Percentiles rank a stretch among this genome's conserved stretches.
phyloP scores from a whole-genome alignment of 2,888 invertebrate genomes.

The Agrochola litura region DNA sequence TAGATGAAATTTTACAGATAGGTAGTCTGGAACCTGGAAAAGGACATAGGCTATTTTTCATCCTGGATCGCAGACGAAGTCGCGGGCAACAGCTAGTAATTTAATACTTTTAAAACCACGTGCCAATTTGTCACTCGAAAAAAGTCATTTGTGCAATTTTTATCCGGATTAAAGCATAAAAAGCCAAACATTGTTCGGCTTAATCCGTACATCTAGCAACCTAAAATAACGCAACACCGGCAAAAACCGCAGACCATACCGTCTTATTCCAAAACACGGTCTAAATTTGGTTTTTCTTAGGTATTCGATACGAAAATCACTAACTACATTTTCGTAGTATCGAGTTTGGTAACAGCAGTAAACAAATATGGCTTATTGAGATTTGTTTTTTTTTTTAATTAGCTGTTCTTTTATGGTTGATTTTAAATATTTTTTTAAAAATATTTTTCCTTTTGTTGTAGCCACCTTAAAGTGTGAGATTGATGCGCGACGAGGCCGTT shows the following conservation, averaged over 20 bases:
- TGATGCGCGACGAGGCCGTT: no score
- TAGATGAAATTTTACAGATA: not conserved
- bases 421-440: no score
- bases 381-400: no score
- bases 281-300: not conserved
- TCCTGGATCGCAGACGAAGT: not conserved
- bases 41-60: not conserved
- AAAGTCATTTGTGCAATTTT: slow-evolving; percentile 33
- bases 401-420: no score
- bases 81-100: not conserved
- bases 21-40: not conserved
- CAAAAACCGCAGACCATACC: slow-evolving; percentile 24
- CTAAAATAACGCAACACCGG: slow-evolving; percentile 23
- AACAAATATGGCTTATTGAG: no score
- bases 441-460: no score
- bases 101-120: not conserved
- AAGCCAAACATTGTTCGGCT: slow-evolving; percentile 32
- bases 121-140: slow-evolving; percentile 14
- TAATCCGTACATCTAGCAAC: slow-evolving; percentile 44
- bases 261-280: no score
- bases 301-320: not conserved
- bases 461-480: no score
- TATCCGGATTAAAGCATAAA: slow-evolving; percentile 35
- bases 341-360: no score
- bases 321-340: no score